Evolutionary conservation across 2,797 vertebrate genomes (phyloP), one percentile per base, ranked within the genome.

Genomic region (Paratrypauchen microcephalus): DNA sequence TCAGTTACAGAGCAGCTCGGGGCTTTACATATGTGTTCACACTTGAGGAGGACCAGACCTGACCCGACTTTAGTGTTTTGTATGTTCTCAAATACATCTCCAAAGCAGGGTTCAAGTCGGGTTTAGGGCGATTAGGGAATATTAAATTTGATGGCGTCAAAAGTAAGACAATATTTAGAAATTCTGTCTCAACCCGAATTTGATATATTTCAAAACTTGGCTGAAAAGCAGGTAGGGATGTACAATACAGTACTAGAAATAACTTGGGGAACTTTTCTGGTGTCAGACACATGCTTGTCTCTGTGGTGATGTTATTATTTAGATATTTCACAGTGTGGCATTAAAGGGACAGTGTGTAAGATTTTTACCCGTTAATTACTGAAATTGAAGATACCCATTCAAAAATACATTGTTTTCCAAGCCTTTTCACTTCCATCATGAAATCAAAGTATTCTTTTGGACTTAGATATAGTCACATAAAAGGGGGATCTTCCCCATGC

Each of bases 1-100:
- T 60, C 58, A 60, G 58, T 60, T 60, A n/a, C 58, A 32, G 18
- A 28, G 18, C 58, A 36, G 58, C 58, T 60, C 58, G 28, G 18
- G 58, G 58, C 16, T 32, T 30, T 9, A 60, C 3, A 60, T 18
- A n/a, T 60, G 58, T 60, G 24, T 58, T 58, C 56, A 58, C 56
- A 58, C 56, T 58, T 18, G 26, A 58, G 6, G 16, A 30, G 24
- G 56, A 30, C 15, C 12, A 58, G 56, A 58, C 12, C 16, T 60
- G 28, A 59, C 28, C 58, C 32, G 28, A 36, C 58, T 19, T 28
- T 19, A 30, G 58, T 36, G 28, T 36, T 60, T 36, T 36, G 8
- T n/a, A 30, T 4, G 7, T 60, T 36, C 58, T 60, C 58, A 36
- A 19, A 36, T 32, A 30, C 21, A 6, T 58, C 6, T 58, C 56